Percentiles rank a stretch among this genome's conserved stretches.
Conservation (phyloP, 2,888 invertebrate species). For the Osmoderma eremita region DNA sequence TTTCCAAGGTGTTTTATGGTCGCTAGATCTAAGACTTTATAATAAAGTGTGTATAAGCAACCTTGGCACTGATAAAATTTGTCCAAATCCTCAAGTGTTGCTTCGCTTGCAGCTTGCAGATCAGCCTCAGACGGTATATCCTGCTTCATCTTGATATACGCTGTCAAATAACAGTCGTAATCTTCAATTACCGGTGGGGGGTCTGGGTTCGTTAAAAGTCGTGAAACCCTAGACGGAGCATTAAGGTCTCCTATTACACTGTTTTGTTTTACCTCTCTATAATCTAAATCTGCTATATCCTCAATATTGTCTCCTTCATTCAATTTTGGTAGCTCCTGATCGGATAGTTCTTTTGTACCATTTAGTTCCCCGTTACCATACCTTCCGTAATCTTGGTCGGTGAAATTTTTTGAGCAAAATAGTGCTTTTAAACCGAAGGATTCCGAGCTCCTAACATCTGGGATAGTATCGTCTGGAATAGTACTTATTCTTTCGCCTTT, state of each 20-base stretch:
- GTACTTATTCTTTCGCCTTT: constrained; percentile 41
- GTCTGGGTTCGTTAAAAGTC: constrained; percentile 66
- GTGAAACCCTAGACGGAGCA: constrained; percentile 65
- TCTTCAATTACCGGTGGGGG: constrained; percentile 55
- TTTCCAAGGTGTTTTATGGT: constrained; percentile 65
- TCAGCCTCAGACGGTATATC: constrained; percentile 51
- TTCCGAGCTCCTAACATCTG: not conserved
- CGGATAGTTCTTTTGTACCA: not conserved
- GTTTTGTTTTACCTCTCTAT: constrained; percentile 44
- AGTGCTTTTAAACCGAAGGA: not conserved
- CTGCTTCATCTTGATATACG: constrained; percentile 66
- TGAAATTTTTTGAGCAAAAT: constrained; percentile 3
- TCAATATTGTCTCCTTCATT: constrained; percentile 38
- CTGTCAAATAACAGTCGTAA: constrained; percentile 69
- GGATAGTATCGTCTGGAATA: not conserved
- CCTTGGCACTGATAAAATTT: constrained; percentile 70
- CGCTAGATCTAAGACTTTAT: constrained; percentile 67
- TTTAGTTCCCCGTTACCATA: not conserved
- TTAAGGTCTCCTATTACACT: constrained; percentile 55
- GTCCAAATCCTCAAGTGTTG: constrained; percentile 66
- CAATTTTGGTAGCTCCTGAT: not conserved
- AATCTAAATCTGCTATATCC: constrained; percentile 52
- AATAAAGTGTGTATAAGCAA: constrained; percentile 70
- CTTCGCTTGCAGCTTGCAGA: constrained; percentile 55
- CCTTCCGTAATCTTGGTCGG: not conserved